Conservation (phyloP, 2,888 invertebrate genomes). For the Physocephala rufipes region DNA sequence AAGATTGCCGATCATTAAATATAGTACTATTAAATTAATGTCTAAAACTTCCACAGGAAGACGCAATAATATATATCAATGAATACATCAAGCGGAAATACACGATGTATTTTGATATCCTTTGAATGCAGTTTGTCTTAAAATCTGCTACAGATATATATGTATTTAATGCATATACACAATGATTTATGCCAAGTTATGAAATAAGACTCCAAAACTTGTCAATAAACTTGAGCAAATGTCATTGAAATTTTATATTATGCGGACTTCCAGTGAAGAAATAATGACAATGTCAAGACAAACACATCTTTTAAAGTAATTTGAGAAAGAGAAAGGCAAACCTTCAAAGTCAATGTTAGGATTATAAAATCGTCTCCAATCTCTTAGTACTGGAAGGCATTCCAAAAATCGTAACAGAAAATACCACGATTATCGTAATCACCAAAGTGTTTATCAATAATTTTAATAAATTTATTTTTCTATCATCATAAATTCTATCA, state of each 20-base stretch:
- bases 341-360: background rate
- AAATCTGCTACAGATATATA: background rate
- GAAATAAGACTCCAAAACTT: background rate
- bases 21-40: too few relatives aligned
- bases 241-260: conserved; percentile 4
- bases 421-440: too few relatives aligned
- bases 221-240: conserved; percentile 19
- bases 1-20: background rate
- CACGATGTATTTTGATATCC: background rate
- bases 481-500: too few relatives aligned
- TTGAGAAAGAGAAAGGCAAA: background rate
- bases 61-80: too few relatives aligned
- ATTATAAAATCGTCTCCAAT: background rate
- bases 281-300: too few relatives aligned
- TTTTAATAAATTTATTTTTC: too few relatives aligned
- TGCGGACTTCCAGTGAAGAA: conserved; percentile 8
- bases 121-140: background rate
- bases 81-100: background rate
- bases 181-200: background rate
- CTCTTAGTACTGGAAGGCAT: background rate
- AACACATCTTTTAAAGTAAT: background rate
- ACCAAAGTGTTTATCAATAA: too few relatives aligned
- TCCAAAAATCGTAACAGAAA: too few relatives aligned
- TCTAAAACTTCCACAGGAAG: too few relatives aligned
- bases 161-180: background rate